Base-by-base conservation (phyloP, 2,113 vertebrate species). In the Xenopus borealis region DNA sequence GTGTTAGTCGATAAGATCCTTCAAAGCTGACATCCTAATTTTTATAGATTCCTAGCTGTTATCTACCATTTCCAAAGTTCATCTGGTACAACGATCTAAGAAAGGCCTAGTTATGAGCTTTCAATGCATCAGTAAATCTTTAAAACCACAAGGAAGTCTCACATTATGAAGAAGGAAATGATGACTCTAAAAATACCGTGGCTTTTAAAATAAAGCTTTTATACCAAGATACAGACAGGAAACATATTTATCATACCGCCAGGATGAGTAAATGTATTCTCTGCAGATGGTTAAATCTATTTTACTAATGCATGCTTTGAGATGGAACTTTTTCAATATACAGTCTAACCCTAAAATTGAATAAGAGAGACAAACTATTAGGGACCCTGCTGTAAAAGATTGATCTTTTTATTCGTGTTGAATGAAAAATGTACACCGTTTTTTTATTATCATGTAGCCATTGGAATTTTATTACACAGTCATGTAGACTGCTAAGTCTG, bases 141-240 rank as follows among this genome's bases (percentile, higher is more conserved):
- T 80, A 69, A 85, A 86, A 84, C 82, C 83, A 83, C 52, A 80
- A 86, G 84, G 80, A 86, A 88, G 84, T 84, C 76, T 82, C 84
- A 81, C 82, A 86, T 78, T 70, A 79, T 86, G 82, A 78, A 86
- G 83, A 71, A 76, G 81, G 88, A 74, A 86, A 83, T 71, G 83
- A 91, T 87, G 85, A 86, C 85, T 89, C 85, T 87, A 76, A 83
- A 80, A 88, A 84, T 86, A 86, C 89, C 91, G 89, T 90, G 88
- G 89, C 89, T 90, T 89, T 55, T 87, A 89, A 84, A 84, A 87
- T 82, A 79, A 86, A 84, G 86, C 83, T 84, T 91, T 85, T 89
- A 85, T 82, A 82, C 83, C 83, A 85, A 82, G 81, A 76, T 79
- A 81, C 80, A 13, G 72, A 87, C 86, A 86, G 69, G 79, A 85